Percentiles rank a stretch among this genome's conserved stretches.
Conservation (phyloP, 2,797 vertebrate genomes). For the Taenioides sp. region DNA sequence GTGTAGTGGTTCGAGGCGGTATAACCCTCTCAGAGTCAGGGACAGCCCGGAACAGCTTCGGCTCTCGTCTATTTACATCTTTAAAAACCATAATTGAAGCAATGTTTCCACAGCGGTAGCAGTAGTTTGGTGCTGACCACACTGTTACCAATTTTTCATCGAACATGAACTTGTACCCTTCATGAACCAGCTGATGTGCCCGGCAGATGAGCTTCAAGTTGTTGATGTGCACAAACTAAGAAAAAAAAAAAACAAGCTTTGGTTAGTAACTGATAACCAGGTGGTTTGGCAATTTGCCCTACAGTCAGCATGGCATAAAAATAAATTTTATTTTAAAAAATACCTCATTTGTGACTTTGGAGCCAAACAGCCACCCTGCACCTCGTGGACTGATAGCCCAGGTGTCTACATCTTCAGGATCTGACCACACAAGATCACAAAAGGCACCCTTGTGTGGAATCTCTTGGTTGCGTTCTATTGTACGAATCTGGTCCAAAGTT, state of each 20-base stretch:
- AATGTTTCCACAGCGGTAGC: constrained; percentile 98
- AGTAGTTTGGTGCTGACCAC: constrained; percentile 98
- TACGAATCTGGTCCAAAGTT: constrained; percentile 96
- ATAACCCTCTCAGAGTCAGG: constrained; percentile 95
- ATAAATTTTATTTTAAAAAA: too few relatives aligned
- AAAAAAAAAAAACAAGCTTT: not conserved
- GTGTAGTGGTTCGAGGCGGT: constrained; percentile 72
- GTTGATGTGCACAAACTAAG: constrained; percentile 95
- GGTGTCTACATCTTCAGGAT: constrained; percentile 96
- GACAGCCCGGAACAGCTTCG: constrained; percentile 94
- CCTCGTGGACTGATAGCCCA: constrained; percentile 98
- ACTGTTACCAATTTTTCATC: constrained; percentile 97
- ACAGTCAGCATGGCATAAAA: not conserved
- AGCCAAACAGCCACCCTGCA: constrained; percentile 96
- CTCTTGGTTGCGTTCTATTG: constrained; percentile 96
- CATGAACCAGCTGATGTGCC: constrained; percentile 95
- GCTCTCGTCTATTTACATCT: constrained; percentile 94
- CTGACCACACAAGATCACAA: constrained; percentile 97
- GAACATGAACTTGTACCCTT: constrained; percentile 99
- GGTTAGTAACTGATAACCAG: not conserved
- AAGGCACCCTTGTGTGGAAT: constrained; percentile 99
- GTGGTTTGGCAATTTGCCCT: not conserved
- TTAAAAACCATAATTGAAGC: constrained; percentile 99
- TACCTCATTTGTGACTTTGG: constrained; percentile 98
- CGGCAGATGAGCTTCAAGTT: constrained; percentile 97